Conservation (phyloP, 2,113 vertebrate species). For the Turnix velox region DNA sequence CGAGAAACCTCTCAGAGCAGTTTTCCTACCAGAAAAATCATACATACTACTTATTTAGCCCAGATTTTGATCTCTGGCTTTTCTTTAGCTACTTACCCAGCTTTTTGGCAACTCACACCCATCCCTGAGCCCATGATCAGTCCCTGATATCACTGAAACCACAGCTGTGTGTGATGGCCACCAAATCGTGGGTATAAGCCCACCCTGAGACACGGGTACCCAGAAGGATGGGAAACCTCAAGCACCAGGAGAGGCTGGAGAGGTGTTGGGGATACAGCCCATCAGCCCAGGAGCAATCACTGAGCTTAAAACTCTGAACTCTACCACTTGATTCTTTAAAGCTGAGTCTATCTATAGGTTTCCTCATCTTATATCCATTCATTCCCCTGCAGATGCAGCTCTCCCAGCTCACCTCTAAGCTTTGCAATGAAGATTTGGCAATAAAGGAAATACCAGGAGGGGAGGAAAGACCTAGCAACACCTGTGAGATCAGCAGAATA, state of each 20-base stretch:
- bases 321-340: not conserved
- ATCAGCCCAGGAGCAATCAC: not conserved
- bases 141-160: not conserved
- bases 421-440: not conserved
- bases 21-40: not conserved
- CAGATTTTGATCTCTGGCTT: not conserved
- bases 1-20: not conserved
- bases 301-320: not conserved
- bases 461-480: not conserved
- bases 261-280: not conserved
- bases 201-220: accelerated
- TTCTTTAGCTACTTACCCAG: not conserved
- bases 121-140: not conserved
- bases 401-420: not conserved
- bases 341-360: not conserved
- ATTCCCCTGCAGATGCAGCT: not conserved
- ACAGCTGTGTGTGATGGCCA: accelerated
- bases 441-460: not conserved
- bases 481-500: not conserved
- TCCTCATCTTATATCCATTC: not conserved
- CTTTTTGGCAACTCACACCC: not conserved
- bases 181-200: not conserved
- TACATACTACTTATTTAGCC: accelerated
- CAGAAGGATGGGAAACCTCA: accelerated
- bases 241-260: accelerated